These are phyloP conservation scores for Muntiacus muntjak DNA, from an alignment of 2,113 vertebrate species.

Conservation along the genomic window DNA sequence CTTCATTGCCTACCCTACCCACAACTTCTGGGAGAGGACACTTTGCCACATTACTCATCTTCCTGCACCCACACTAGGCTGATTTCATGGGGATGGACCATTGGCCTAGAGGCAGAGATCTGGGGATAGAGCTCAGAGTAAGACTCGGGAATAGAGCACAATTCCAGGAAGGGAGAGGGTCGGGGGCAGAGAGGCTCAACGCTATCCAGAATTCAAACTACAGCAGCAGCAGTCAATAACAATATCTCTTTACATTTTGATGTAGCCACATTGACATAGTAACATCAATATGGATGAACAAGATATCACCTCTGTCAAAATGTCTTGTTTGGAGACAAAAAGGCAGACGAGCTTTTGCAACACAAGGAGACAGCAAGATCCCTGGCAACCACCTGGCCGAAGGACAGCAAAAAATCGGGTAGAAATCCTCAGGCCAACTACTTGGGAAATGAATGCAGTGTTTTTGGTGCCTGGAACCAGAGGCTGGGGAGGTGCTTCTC, in stretches of 20 bases:
- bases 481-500: not conserved
- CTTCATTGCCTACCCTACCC: not conserved
- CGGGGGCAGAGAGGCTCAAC: not conserved
- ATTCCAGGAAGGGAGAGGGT: not conserved
- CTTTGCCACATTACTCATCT: not conserved
- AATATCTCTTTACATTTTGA: not conserved
- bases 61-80: not conserved
- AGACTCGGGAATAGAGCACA: not conserved
- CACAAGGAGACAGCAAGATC: not conserved
- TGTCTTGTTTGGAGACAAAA: not conserved
- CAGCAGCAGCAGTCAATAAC: not conserved
- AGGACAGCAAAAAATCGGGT: not conserved
- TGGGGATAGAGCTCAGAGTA: not conserved
- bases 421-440: not conserved
- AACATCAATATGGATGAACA: not conserved
- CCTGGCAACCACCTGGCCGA: not conserved
- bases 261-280: not conserved
- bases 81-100: not conserved
- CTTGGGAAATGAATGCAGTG: not conserved
- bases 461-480: not conserved
- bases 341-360: not conserved
- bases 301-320: conserved; percentile 11
- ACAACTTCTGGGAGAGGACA: no score
- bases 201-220: not conserved
- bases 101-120: not conserved